phyloP scores from a whole-genome alignment of 2,888 invertebrate genomes.

The Torymus texanus region DNA sequence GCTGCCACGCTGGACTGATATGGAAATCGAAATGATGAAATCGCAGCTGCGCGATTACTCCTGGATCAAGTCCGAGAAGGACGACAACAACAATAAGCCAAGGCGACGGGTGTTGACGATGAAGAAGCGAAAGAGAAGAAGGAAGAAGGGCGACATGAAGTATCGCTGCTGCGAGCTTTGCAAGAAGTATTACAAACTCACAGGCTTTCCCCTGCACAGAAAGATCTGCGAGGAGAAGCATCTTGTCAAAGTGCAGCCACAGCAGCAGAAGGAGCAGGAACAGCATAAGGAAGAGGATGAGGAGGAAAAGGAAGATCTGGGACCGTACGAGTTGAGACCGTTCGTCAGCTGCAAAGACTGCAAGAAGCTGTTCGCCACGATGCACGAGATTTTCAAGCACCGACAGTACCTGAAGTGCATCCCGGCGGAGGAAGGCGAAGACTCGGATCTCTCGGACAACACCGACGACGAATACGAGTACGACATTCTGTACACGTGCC shows the following conservation, averaged over 20 bases:
- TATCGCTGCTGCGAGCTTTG: no score
- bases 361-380: constrained; percentile 29
- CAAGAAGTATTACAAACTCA: no score
- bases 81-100: background rate
- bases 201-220: no score
- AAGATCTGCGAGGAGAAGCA: no score
- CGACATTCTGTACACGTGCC: constrained; percentile 48
- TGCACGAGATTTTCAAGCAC: constrained; percentile 39
- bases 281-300: background rate
- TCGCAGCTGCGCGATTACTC: constrained; percentile 41
- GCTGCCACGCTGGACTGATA: constrained; percentile 40
- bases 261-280: no score
- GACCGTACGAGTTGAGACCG: constrained; percentile 25
- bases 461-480: constrained; percentile 56
- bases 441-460: constrained; percentile 41
- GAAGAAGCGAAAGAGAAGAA: no score
- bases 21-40: constrained; percentile 55
- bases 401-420: constrained; percentile 39
- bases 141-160: no score
- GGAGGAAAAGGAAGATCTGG: background rate
- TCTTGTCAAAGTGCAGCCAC: no score
- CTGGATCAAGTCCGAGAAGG: constrained; percentile 30
- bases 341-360: constrained; percentile 48
- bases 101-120: background rate
- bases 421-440: background rate